Base-by-base conservation (phyloP, 2,888 invertebrate genomes). In the Chymomyza procnemis region DNA sequence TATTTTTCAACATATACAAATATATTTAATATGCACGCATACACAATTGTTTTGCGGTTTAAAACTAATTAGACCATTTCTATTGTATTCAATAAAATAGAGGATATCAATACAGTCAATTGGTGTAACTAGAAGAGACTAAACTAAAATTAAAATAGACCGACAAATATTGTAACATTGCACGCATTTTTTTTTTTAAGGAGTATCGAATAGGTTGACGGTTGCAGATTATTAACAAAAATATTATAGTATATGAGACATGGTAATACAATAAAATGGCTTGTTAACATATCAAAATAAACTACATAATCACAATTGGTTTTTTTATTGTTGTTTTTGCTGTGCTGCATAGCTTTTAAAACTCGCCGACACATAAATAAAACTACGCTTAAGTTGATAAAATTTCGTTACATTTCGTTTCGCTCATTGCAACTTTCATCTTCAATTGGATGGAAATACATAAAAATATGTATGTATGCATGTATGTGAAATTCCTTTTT, bases 271-370 rank as follows among this genome's bases (percentile, higher is more conserved):
- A 26, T 26, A 26, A 41, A 41, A 41, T 41, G 34, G 34, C 34
- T 26, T 26, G 6, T 26, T 12, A 41, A 41, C 12, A 9, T 12
- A 41, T 41, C 12, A 41, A 41, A 41, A 41, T 50, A 56, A 71
- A 75, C 75, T 70, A 80, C 80, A 83, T 79, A 81, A 81, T 81
- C 80, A 81, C 80, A 81, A 83, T 83, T 69, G 67, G n/a, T n/a
- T n/a, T 75, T 73, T 61, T 69, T 55, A 26, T 26, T 26, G 26
- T 60, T 57, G n/a, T 60, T n/a, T 54, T 67, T 73, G 71, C 58
- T 67, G 6, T 19, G 34, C n/a, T 18, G 64, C 61, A 46, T 70
- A 77, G 81, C 83, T 81, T 83, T 80, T 48, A 60, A 81, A 81
- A 81, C 80, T 80, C 65, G 52, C 61, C 47, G 61, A 75, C 73